Evolutionary conservation across 92 coral and sea anemone species (phyloP), one percentile per base, ranked within the genome.

Genomic region (Parazoanthus swiftii): DNA sequence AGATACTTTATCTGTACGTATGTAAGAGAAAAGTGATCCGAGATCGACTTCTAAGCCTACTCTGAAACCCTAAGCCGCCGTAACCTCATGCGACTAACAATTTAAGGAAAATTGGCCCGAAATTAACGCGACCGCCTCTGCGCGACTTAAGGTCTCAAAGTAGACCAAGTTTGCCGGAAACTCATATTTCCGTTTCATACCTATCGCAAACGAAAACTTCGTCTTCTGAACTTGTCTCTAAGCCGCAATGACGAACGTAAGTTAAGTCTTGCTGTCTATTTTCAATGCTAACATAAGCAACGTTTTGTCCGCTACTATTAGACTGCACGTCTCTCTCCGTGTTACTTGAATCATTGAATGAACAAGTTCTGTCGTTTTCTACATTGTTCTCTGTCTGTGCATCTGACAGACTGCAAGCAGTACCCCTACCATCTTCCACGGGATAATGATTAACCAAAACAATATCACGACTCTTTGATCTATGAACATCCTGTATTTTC

Each of bases 121-220:
- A 54, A 11, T 7, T 54, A 18, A 54, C 14, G 59, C 59, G 20
- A 54, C 59, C 1, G 42, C 42, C 42, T 54, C 14, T 54, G 59
- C 20, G 16, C 59, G 20, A 54, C 59, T 54, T 11, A 54, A 20
- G 9, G 20, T 54, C 59, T 3, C 59, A 0, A 4, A 15, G 18
- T 54, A 15, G 20, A 15, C 4, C 50, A 33, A 39, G 18, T 20
- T 20, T 36, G 33, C 33, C 33, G 33, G 23, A 3, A 75, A 44
- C 37, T 66, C 46, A 84, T 71, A 84, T 71, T 84, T 84, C 87
- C 23, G 87, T 84, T 84, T 84, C 78, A 23, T 84, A 71, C 68
- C 56, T 43, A 48, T 46, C 67, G 7, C 87, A 26, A 84, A 50
- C 77, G 35, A 71, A 18, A 36, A 33, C 77, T 71, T 84, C 78